Base-by-base conservation (phyloP, 2,797 vertebrate genomes). In the Euphonia xanthogaster region DNA sequence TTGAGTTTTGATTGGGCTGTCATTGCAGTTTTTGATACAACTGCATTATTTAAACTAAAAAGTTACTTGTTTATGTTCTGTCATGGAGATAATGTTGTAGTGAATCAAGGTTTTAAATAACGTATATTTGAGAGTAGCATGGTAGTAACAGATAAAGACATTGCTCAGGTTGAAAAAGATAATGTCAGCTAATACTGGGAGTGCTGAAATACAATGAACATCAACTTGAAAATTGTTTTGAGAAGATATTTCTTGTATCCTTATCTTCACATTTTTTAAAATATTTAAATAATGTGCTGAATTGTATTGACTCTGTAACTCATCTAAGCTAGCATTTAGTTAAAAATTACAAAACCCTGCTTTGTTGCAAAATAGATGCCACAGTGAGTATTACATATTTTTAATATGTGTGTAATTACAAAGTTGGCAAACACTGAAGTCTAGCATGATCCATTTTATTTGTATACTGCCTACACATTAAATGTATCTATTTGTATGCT, bases 1-100 rank as follows among this genome's bases (percentile, higher is more conserved):
- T 67, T 77, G 83, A 91, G 61, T 93, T 90, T 93, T 82, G 78
- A 85, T 45, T 85, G 71, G 74, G 57, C 82, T 93, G 13, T 79
- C 61, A 17, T 55, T 74, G 71, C 77, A 93, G 55, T 73, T 94
- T 90, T 90, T 4, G 0, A 27, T 74, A 57, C 37, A 78, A 30
- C 71, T 86, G 63, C 74, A 23, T 37, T 88, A 5, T 73, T 92
- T 87, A 44, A 61, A 70, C 31, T 88, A 20, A 35, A 60, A 37
- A 68, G 20, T 44, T 62, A 53, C 16, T 79, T 78, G 14, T 88
- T 85, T 91, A 11, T 74, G 5, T 74, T 88, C 47, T 79, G 0
- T 55, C 42, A 14, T 21, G 40, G 44, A 91, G 60, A 33, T 87
- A 79, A 75, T 18, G 31, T n/a, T 80, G 14, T 53, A 93, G 31